These are phyloP conservation scores for Myanophis thanlyinensis DNA, from an alignment of 2,113 vertebrate genomes.

Conservation along the genomic window DNA sequence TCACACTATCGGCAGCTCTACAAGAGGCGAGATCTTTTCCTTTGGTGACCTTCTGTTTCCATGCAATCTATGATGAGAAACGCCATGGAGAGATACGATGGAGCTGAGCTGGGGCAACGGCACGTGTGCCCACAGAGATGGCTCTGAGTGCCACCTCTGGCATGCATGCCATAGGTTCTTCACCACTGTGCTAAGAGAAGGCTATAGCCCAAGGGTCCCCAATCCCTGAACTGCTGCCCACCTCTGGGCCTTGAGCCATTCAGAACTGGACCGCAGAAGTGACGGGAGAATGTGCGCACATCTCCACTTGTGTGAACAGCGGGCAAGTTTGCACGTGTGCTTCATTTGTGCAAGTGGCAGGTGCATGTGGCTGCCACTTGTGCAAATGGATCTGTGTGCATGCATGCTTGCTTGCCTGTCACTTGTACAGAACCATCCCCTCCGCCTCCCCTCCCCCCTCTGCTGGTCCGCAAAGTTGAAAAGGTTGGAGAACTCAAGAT, in stretches of 20 bases:
- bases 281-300: fast-evolving
- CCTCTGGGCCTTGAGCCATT: background rate
- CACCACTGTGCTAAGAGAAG: background rate
- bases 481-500: background rate
- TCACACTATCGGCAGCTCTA: no score
- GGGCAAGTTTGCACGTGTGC: fast-evolving
- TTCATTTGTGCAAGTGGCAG: background rate
- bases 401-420: background rate
- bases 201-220: background rate
- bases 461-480: background rate
- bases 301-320: background rate
- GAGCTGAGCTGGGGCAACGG: no score
- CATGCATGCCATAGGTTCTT: no score
- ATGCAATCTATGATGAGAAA: no score
- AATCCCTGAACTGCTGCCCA: background rate
- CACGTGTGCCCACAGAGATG: no score
- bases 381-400: background rate
- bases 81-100: no score
- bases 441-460: background rate
- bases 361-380: background rate
- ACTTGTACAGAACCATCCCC: background rate
- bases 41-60: no score
- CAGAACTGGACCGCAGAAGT: background rate
- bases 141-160: no score
- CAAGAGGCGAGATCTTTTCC: no score